Base-by-base conservation (phyloP, 2,113 vertebrate genomes). In the Solenodon paradoxus region DNA sequence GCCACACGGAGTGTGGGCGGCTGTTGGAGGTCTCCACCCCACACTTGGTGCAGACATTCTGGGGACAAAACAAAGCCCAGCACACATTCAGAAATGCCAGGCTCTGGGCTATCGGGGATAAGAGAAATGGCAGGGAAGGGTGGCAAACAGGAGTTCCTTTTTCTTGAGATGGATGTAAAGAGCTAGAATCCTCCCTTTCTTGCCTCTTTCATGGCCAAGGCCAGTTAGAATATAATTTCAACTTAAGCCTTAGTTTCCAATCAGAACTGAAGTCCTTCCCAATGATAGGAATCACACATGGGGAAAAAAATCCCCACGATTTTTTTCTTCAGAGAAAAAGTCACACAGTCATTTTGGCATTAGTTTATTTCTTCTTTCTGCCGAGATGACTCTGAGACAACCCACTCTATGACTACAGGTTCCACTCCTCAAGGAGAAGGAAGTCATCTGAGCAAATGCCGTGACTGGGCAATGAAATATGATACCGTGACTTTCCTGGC, bases 11-110 rank as follows among this genome's bases (percentile, higher is more conserved):
- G 32, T 98, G 98, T 0, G 98, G 98, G 30, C 98, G 98, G 95
- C 98, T 98, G 98, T 99, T 99, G 97, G 98, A 96, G 77, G 98
- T 99, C 95, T 98, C 97, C 88, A 99, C 98, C 17, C 99, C 99
- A 8, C 99, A 99, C 95, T 99, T 99, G 96, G 98, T 99, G 96
- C 99, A 99, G 95, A 99, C 98, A 0, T 99, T 99, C 99, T 99
- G 98, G 38, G 38, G 78, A 96, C 30, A 92, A 95, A 97, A 86
- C 61, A 90, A 0, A 81, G 59, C 86, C 32, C 45, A 90, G 57
- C 40, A 40, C 5, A 28, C 26, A 53, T 24, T 83, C 55, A 66
- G 72, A 15, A 4, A 51, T 7, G 38, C 57, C 11, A 20, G 38
- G 30, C 24, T 51, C 11, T 19, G 78, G 69, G 80, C 45, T 47